phyloP scores from a whole-genome alignment of 2,113 vertebrate genomes.

The Eulacestoma nigropectus region DNA sequence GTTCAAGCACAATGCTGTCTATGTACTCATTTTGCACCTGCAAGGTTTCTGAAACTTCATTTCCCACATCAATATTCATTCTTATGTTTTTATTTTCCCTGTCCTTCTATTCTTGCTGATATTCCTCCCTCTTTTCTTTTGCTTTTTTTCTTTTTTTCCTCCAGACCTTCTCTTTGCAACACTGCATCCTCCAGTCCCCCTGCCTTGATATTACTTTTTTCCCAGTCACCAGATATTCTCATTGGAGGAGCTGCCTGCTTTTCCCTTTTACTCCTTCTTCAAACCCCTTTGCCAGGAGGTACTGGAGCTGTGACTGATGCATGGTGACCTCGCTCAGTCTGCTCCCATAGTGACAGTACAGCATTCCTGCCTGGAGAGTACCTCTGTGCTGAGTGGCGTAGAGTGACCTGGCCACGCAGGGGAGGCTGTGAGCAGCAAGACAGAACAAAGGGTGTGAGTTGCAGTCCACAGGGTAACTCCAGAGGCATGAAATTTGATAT shows the following conservation, averaged over 20 bases:
- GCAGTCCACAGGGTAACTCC: background rate
- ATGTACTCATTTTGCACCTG: no score
- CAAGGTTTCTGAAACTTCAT: no score
- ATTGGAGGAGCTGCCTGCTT: background rate
- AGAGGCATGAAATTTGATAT: background rate
- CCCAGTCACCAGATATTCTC: background rate
- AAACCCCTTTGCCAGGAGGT: background rate
- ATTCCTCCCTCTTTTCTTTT: background rate
- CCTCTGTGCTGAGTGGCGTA: background rate
- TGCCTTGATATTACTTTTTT: background rate
- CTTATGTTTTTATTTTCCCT: background rate
- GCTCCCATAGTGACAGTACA: accelerated
- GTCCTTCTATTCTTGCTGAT: background rate
- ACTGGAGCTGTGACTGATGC: background rate
- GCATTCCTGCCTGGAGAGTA: background rate
- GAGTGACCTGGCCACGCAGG: accelerated
- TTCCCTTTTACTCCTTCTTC: background rate
- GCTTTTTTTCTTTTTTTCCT: background rate
- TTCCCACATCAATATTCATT: no score
- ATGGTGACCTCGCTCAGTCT: background rate
- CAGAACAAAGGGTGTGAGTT: background rate
- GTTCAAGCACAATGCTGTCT: no score
- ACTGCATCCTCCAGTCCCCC: background rate
- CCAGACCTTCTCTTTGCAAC: background rate
- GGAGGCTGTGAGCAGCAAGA: background rate